Base-by-base conservation (phyloP, 2,113 vertebrate genomes). In the Vicugna pacos region DNA sequence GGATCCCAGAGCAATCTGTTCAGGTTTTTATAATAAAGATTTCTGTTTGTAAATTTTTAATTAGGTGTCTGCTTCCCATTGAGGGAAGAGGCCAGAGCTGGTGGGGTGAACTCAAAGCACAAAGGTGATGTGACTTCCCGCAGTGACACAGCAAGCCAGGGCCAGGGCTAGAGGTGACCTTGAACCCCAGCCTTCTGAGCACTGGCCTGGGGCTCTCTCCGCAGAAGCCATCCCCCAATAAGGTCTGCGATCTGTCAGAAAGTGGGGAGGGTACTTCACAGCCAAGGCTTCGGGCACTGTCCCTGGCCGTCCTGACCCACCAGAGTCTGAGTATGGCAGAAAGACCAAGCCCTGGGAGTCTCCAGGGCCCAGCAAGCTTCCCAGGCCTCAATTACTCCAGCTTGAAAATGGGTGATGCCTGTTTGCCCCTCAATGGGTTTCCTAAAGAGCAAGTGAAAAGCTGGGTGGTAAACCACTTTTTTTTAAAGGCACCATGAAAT, bases 401-500 rank as follows among this genome's bases (percentile, higher is more conserved):
- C n/a, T 8, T 56, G 56, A 48, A 93, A 50, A 16, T 2, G 15
- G 73, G 28, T 0, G 5, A 24, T 20, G 17, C 22, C 32, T 16
- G 3, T 20, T 5, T 28, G 62, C 17, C 50, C 75, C 35, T 67
- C 26, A 22, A 0, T 19, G 70, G 56, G 8, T 80, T 87, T 73
- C 82, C 67, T 58, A 85, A 90, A 52, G 12, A 69, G 22, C n/a
- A 48, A 85, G 50, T 14, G 48, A 91, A 85, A 75, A 89, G 73
- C 72, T 50, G 48, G 38, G 54, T 30, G 58, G 35, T 67, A 46
- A 54, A 82, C 17, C 20, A 10, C 38, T 32, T 91, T 50, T 35
- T 3, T 38, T 5, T 35, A 75, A 92, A 72, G 62, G 58, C 22
- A 60, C 81, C 81, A 48, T 54, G 46, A 82, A 84, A 92, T 2